A percentile compares a stretch with the other conserved stretches of the same genome.
phyloP scores from a whole-genome alignment of 2,888 invertebrate genomes.

The Troides helena region DNA sequence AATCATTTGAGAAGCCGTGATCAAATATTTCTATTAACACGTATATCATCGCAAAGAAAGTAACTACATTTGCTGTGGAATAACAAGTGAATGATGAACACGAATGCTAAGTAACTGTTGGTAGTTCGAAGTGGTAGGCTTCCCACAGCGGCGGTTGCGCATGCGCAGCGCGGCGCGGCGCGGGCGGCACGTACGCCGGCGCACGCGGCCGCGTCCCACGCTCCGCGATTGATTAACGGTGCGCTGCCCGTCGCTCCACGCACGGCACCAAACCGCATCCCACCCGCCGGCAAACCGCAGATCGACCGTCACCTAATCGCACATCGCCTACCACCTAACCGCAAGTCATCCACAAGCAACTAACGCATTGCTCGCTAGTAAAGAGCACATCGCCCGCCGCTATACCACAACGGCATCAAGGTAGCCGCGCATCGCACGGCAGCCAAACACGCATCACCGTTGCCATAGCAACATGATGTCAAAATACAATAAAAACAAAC shows the following conservation, averaged over 20 bases:
- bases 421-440: no score
- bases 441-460: no score
- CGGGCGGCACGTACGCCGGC: constrained; percentile 32
- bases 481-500: no score
- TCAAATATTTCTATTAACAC: neutral
- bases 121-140: constrained; percentile 20
- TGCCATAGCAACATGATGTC: no score
- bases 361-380: no score
- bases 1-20: neutral
- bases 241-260: constrained; percentile 32
- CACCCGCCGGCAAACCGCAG: constrained; percentile 39
- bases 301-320: constrained; percentile 37
- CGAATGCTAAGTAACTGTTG: constrained; percentile 16
- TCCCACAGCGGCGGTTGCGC: constrained; percentile 27
- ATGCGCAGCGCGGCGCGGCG: constrained; percentile 25
- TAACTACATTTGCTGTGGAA: neutral
- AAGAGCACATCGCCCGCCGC: no score
- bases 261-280: constrained; percentile 1
- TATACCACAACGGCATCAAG: no score
- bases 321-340: neutral
- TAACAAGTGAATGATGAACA: constrained; percentile 1
- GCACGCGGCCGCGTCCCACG: constrained; percentile 61
- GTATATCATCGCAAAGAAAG: neutral
- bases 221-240: constrained; percentile 62
- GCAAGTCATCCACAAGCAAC: neutral